These are phyloP conservation scores for Podarcis cretensis DNA, from an alignment of 2,113 vertebrate species.

Conservation along the genomic window DNA sequence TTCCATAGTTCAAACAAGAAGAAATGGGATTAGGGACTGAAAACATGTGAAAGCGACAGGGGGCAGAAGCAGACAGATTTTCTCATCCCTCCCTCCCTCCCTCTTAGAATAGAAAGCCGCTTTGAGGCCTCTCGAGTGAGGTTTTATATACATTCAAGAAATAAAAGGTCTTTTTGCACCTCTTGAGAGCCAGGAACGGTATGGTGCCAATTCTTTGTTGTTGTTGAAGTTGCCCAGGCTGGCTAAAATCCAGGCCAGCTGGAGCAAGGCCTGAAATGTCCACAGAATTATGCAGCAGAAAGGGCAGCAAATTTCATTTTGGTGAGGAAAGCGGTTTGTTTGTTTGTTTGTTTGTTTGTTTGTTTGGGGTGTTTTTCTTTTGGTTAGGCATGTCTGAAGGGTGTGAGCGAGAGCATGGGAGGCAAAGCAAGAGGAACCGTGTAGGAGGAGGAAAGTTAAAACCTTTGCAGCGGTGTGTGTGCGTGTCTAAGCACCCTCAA, in stretches of 20 bases:
- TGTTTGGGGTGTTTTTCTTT: neutral
- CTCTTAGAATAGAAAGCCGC: too few species aligned
- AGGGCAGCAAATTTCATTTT: neutral
- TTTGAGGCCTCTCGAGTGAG: too few species aligned
- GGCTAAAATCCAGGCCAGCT: neutral
- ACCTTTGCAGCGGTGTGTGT: constrained; percentile 5
- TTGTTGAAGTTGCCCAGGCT: too few species aligned
- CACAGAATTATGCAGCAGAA: neutral
- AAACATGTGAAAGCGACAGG: neutral
- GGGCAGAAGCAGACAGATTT: too few species aligned
- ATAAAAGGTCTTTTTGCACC: neutral
- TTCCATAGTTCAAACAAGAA: neutral
- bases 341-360: neutral
- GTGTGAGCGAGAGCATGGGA: constrained; percentile 45
- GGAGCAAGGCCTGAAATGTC: neutral
- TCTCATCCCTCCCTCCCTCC: too few species aligned
- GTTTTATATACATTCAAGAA: neutral
- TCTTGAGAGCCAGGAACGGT: neutral
- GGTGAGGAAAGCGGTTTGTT: neutral
- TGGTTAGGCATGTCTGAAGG: neutral
- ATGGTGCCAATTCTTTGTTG: neutral
- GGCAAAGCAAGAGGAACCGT: constrained; percentile 9
- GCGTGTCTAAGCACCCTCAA: constrained; percentile 4
- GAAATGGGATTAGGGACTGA: neutral
- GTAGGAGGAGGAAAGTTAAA: constrained; percentile 45